A percentile compares a stretch with the other conserved stretches of the same genome.
Evolutionary conservation across 2,113 vertebrate genomes (phyloP).

Genomic region (Rhinolophus sinicus): DNA sequence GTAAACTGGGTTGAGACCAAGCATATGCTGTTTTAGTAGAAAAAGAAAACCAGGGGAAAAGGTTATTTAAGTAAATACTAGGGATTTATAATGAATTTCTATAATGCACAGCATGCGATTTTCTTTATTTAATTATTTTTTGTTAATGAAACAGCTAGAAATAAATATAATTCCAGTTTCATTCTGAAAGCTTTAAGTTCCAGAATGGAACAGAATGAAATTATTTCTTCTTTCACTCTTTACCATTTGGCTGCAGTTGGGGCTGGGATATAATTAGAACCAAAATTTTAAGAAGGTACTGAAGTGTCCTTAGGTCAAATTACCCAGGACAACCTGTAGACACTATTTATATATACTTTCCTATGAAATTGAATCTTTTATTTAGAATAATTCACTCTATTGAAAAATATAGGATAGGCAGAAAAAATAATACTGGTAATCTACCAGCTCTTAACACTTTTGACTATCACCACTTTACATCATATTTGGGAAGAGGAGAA

Average conservation of each 20-base stretch:
- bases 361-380: not conserved
- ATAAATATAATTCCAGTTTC: not conserved
- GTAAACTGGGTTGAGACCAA: not conserved
- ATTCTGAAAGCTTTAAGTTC: not conserved
- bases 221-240: not conserved
- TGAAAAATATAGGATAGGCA: not conserved
- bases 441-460: not conserved
- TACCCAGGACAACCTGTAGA: not conserved
- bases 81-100: not conserved
- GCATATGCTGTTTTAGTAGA: not conserved
- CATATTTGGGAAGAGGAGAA: conserved; percentile 2
- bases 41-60: conserved; percentile 16
- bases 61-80: not conserved
- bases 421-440: not conserved
- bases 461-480: not conserved
- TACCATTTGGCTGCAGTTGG: not conserved
- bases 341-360: not conserved
- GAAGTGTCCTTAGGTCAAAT: not conserved
- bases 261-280: not conserved
- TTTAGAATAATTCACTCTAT: not conserved
- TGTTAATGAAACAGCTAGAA: not conserved
- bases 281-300: not conserved
- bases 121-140: conserved; percentile 21
- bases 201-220: not conserved
- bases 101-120: not conserved